Evolutionary conservation across 2,888 invertebrate species (phyloP).

Genomic region (Bellardia pandia): DNA sequence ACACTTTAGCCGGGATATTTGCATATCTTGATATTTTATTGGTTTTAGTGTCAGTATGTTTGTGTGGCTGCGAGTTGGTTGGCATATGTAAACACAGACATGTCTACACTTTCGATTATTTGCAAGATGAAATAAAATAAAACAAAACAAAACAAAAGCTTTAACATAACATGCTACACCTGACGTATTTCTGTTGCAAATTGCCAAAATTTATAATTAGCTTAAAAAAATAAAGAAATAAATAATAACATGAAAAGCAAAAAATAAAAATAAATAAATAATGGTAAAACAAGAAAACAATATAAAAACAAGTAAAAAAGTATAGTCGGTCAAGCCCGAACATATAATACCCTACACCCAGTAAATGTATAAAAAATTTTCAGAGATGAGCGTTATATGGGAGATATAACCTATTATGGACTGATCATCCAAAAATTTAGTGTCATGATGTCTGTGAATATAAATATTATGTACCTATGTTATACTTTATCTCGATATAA

Average conservation of each 20-base stretch:
- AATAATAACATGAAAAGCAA: conserved; percentile 4
- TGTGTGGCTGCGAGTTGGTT: no score
- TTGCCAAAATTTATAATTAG: conserved; percentile 38
- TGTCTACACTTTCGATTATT: conserved; percentile 64
- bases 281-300: conserved; percentile 1
- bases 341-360: no score
- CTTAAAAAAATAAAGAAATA: conserved; percentile 28
- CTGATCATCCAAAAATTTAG: no score
- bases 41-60: neutral
- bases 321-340: no score
- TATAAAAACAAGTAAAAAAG: neutral
- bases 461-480: no score
- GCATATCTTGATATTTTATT: neutral
- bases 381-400: no score
- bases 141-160: neutral
- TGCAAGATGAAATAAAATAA: conserved; percentile 12
- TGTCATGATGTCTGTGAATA: no score
- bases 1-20: neutral
- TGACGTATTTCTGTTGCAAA: neutral
- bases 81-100: conserved; percentile 36
- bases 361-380: no score
- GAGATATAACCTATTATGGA: no score
- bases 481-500: no score
- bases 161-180: neutral
- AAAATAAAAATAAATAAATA: conserved; percentile 10